Evolutionary conservation across 2,797 vertebrate species (phyloP), one percentile per base, ranked within the genome.

Genomic region (Synanceia verrucosa): DNA sequence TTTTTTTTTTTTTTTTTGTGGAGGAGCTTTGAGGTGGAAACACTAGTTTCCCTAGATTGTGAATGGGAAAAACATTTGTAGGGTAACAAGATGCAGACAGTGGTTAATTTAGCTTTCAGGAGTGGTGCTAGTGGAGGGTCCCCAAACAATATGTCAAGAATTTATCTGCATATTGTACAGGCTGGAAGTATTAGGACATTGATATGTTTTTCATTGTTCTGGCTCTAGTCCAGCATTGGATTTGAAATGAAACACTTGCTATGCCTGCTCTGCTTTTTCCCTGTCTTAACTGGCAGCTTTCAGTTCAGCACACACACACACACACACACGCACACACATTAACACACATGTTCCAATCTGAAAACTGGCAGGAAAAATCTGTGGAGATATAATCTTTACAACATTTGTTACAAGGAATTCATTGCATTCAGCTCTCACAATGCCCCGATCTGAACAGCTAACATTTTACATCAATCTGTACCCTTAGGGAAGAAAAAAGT

Each of bases 341-440:
- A 33, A 34, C 72, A 53, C 47, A 66, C 70, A 75, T 37, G 55
- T 65, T 76, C 69, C 58, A 29, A 60, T 84, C 75, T 69, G 66
- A 46, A 65, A 55, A 48, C 57, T 51, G 37, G 44, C 48, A 34
- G 55, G 44, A 44, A 66, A 68, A 69, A 58, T 81, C 81, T 64
- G 81, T 12, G 19, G 50, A 75, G 66, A 86, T 79, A 83, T 80
- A 82, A 91, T 87, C 81, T 92, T 89, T 86, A 87, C 81, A 78
- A 65, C 72, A 76, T 81, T 90, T 86, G 59, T 75, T 88, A 89
- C 70, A 52, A 81, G 73, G 78, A 89, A 89, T 89, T 87, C 81
- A 86, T 84, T 86, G 88, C 86, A 73, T 75, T 82, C 79, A 82
- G 80, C 75, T 80, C 84, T 79, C 69, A 63, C 78, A 60, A 75